Evolutionary conservation across 35 echinoderm and acorn worm species (phyloP).

Genomic region (Lytechinus variegatus): DNA sequence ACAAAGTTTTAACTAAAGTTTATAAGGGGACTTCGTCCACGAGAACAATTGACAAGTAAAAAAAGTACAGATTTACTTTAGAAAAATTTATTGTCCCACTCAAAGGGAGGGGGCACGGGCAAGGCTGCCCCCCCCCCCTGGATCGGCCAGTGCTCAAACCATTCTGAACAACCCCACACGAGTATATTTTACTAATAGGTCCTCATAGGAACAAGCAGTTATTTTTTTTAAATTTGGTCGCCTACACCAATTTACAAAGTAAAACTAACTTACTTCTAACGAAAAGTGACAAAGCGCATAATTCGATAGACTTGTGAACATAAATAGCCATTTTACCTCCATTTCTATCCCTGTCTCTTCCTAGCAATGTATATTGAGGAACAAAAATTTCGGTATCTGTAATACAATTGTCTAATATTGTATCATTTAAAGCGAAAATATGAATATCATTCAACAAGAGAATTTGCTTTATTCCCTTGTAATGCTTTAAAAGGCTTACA

Average conservation of each 20-base stretch:
- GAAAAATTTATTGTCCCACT: no score
- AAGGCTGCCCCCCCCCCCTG: no score
- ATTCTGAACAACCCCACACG: no score
- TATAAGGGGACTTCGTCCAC: no score
- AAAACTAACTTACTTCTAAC: no score
- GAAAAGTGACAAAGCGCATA: background rate
- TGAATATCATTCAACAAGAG: background rate
- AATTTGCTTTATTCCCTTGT: background rate
- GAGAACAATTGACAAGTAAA: no score
- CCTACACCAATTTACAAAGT: background rate
- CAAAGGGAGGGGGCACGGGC: no score
- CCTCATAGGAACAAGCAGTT: background rate
- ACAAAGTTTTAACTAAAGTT: no score
- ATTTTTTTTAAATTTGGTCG: background rate
- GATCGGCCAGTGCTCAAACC: no score
- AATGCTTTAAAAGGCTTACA: background rate
- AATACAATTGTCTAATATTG: background rate
- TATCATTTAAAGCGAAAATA: background rate
- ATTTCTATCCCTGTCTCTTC: background rate
- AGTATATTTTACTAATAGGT: background rate
- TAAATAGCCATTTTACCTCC: background rate
- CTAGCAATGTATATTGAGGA: background rate
- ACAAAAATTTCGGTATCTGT: background rate
- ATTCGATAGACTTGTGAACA: background rate
- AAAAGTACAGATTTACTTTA: no score